Evolutionary conservation across 2,888 invertebrate species (phyloP).

Genomic region (Melangyna quadrimaculata): DNA sequence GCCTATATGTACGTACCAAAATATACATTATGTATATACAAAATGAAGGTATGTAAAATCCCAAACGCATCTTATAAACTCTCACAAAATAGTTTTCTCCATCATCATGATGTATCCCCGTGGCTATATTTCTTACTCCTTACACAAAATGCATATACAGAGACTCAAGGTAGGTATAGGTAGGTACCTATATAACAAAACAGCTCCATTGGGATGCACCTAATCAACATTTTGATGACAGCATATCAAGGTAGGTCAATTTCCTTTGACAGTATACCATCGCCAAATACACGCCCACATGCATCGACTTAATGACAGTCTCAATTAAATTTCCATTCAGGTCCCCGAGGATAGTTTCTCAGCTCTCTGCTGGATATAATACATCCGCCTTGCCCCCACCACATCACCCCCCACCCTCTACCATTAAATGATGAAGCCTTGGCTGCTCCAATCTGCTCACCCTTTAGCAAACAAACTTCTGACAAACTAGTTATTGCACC

Average conservation of each 20-base stretch:
- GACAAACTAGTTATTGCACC: conserved; percentile 66
- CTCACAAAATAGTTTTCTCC: conserved; percentile 10
- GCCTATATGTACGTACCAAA: not conserved
- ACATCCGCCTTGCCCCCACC: not conserved
- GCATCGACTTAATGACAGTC: conserved; percentile 71
- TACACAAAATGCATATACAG: conserved; percentile 18
- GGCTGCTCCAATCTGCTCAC: conserved; percentile 51
- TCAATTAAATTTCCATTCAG: conserved; percentile 71
- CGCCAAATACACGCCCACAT: conserved; percentile 68
- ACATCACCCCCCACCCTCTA: not conserved
- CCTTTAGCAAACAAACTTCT: conserved; percentile 64
- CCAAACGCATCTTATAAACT: conserved; percentile 7
- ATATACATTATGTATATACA: too few species aligned
- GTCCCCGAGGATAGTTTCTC: conserved; percentile 62
- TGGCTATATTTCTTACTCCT: conserved; percentile 54
- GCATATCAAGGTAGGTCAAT: conserved; percentile 71
- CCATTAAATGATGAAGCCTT: not conserved
- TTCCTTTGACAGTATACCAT: conserved; percentile 69
- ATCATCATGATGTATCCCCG: conserved; percentile 33
- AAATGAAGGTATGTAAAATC: not conserved
- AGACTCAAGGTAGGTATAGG: conserved; percentile 2
- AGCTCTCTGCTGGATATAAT: not conserved
- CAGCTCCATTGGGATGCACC: conserved; percentile 59
- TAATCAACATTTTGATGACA: conserved; percentile 72
- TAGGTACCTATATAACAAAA: not conserved